phyloP scores from a whole-genome alignment of 2,797 vertebrate species.

The Sarcoramphus papa region DNA sequence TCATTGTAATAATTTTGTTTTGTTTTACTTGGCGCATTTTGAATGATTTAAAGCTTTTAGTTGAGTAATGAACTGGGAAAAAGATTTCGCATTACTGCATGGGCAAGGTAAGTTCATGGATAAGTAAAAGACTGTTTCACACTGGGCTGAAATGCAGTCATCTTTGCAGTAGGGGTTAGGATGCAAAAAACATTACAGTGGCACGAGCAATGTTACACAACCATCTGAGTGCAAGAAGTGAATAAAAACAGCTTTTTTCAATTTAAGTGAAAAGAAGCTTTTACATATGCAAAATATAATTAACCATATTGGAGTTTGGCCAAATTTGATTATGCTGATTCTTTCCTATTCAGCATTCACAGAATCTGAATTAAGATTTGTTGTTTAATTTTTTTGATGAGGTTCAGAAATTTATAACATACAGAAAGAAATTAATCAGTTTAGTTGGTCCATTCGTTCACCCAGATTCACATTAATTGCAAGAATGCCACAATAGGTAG shows the following conservation, averaged over 20 bases:
- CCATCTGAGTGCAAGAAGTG: slow-evolving; percentile 19
- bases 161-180: neutral
- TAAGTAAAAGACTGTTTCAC: neutral
- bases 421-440: neutral
- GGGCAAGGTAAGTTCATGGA: neutral
- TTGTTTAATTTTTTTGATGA: slow-evolving; percentile 28
- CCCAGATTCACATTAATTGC: neutral
- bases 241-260: slow-evolving; percentile 57
- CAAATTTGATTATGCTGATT: slow-evolving; percentile 55
- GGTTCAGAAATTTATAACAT: slow-evolving; percentile 33
- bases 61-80: neutral
- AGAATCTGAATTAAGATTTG: slow-evolving; percentile 63
- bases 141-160: neutral
- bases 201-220: neutral
- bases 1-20: neutral
- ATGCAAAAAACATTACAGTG: neutral
- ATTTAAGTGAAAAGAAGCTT: slow-evolving; percentile 57
- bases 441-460: neutral
- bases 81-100: neutral
- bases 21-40: neutral
- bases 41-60: neutral
- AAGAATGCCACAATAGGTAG: neutral
- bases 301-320: slow-evolving; percentile 58
- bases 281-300: slow-evolving; percentile 65
- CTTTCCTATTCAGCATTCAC: neutral